Conservation (phyloP, 1,140 invertebrate species). For the Cryptotermes secundus region DNA sequence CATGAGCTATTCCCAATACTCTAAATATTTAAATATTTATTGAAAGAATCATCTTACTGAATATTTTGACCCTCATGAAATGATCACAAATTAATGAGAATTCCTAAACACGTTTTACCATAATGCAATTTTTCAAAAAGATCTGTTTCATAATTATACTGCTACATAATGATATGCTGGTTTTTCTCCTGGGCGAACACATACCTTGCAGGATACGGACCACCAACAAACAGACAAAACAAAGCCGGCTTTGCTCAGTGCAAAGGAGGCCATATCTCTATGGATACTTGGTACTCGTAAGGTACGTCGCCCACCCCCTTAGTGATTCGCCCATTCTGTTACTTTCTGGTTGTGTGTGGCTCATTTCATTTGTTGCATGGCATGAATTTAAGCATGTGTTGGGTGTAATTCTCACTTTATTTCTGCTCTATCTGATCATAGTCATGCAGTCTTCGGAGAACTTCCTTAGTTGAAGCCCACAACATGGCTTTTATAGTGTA, state of each 20-base stretch:
- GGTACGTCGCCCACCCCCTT: constrained; percentile 51
- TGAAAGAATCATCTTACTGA: neutral
- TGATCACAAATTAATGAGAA: neutral
- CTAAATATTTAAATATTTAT: neutral
- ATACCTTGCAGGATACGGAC: constrained; percentile 32
- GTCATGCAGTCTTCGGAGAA: too few species aligned
- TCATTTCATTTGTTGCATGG: neutral
- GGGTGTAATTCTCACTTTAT: neutral
- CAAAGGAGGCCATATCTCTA: constrained; percentile 86
- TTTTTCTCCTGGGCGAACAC: constrained; percentile 7
- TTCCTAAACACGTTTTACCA: constrained; percentile 52
- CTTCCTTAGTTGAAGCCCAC: too few species aligned
- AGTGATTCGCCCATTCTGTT: constrained; percentile 8
- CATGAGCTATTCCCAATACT: neutral
- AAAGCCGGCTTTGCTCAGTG: constrained; percentile 67
- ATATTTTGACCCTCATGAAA: neutral
- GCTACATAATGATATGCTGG: constrained; percentile 6
- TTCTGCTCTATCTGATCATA: too few species aligned
- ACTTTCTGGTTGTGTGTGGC: neutral
- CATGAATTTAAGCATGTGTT: neutral
- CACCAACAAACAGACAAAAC: constrained; percentile 53
- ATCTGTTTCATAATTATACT: neutral
- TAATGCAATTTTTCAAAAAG: constrained; percentile 39
- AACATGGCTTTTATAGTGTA: too few species aligned
- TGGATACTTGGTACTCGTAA: constrained; percentile 86